Evolutionary conservation across 2,888 invertebrate species (phyloP).

Genomic region (Sisyra terminalis): DNA sequence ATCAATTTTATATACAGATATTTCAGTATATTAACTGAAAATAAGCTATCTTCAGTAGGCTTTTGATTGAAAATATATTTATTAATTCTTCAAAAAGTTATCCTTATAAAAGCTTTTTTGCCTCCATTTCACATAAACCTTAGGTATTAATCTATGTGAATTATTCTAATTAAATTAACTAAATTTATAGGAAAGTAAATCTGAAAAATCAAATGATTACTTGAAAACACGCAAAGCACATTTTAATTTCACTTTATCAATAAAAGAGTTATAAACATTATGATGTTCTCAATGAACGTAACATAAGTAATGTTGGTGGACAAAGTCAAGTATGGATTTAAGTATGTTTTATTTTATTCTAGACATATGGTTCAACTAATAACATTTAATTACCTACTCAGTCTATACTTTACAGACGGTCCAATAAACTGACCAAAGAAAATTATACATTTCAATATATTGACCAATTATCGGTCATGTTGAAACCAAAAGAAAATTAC

Average conservation of each 20-base stretch:
- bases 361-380: neutral
- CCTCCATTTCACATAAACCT: too few relatives aligned
- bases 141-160: too few relatives aligned
- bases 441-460: slow-evolving; percentile 5
- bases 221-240: neutral
- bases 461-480: neutral
- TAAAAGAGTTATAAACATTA: neutral
- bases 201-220: neutral
- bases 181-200: too few relatives aligned
- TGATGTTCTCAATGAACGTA: slow-evolving; percentile 3
- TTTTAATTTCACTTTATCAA: neutral
- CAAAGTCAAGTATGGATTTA: neutral
- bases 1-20: too few relatives aligned
- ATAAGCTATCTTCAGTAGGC: too few relatives aligned
- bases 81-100: too few relatives aligned
- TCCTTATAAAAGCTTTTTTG: too few relatives aligned
- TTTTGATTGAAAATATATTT: too few relatives aligned
- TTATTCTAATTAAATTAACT: too few relatives aligned
- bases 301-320: slow-evolving; percentile 1
- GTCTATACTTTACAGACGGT: neutral
- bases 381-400: slow-evolving; percentile 1
- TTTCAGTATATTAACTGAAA: too few relatives aligned
- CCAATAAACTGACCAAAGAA: slow-evolving; percentile 4
- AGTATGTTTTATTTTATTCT: neutral
- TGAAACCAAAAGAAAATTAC: too few relatives aligned